These are phyloP conservation scores for Betta splendens DNA, from an alignment of 2,797 vertebrate species.

Conservation along the genomic window DNA sequence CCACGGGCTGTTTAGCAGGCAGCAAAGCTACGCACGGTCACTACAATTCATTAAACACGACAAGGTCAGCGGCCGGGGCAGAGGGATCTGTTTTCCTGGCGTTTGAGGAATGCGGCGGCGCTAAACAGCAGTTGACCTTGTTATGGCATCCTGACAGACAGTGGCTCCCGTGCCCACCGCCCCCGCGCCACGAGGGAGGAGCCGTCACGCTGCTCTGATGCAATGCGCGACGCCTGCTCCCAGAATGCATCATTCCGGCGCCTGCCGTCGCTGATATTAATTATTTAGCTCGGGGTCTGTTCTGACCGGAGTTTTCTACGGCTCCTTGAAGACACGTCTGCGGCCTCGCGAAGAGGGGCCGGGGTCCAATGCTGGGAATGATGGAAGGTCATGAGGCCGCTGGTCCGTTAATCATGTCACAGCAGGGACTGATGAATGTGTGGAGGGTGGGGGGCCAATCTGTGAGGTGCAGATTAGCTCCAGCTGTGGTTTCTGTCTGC, in stretches of 20 bases:
- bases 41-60: constrained; percentile 74
- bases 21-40: constrained; percentile 60
- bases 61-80: constrained; percentile 66
- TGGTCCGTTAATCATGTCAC: constrained; percentile 39
- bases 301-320: constrained; percentile 6
- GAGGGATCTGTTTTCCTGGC: constrained; percentile 64
- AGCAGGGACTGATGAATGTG: constrained; percentile 2
- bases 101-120: constrained; percentile 42
- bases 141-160: constrained; percentile 65
- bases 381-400: constrained; percentile 44
- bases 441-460: constrained; percentile 9
- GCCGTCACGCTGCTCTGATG: constrained; percentile 47
- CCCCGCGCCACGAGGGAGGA: constrained; percentile 34
- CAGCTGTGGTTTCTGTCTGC: neutral
- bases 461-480: constrained; percentile 16
- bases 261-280: constrained; percentile 55
- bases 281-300: constrained; percentile 21
- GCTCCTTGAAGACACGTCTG: constrained; percentile 23
- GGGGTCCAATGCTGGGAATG: constrained; percentile 42
- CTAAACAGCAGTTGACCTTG: constrained; percentile 72
- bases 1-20: constrained; percentile 59
- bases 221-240: constrained; percentile 31
- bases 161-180: constrained; percentile 31
- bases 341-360: constrained; percentile 25
- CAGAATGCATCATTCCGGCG: constrained; percentile 32